Percentiles rank a stretch among this genome's conserved stretches.
Evolutionary conservation across 2,888 invertebrate species (phyloP).

Genomic region (Caenorhabditis angaria): DNA sequence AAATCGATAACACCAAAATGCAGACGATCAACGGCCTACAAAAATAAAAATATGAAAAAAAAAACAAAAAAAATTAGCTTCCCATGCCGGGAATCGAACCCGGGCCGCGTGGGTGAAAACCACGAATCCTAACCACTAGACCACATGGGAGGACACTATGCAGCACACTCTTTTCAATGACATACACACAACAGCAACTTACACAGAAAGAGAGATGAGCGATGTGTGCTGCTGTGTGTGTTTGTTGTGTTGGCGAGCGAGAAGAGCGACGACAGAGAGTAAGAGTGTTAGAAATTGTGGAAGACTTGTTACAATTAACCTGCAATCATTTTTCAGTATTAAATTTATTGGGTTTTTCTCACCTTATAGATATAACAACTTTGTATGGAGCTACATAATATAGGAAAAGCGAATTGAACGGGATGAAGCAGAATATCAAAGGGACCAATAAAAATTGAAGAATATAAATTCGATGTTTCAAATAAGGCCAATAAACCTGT

Average conservation of each 20-base stretch:
- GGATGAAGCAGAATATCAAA: conserved; percentile 20
- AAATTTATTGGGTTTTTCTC: not conserved
- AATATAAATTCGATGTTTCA: conserved; percentile 25
- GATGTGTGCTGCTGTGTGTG: not conserved
- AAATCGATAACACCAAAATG: conserved; percentile 30
- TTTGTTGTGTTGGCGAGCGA: not conserved
- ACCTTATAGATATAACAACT: not conserved
- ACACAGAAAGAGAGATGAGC: conserved; percentile 31
- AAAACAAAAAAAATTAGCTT: conserved; percentile 35
- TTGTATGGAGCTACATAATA: conserved; percentile 28
- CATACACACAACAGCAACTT: conserved; percentile 34
- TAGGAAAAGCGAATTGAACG: conserved; percentile 29
- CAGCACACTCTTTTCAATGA: conserved; percentile 24
- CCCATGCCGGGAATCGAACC: conserved; percentile 61
- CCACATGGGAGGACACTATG: conserved; percentile 5
- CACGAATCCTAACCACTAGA: conserved; percentile 60
- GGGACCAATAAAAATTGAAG: conserved; percentile 18
- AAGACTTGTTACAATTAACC: not conserved
- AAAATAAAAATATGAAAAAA: conserved; percentile 11
- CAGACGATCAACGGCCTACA: conserved; percentile 32
- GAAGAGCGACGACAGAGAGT: conserved; percentile 1
- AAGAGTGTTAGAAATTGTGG: not conserved
- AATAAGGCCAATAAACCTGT: conserved; percentile 43
- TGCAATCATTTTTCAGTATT: not conserved
- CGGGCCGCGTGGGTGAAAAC: conserved; percentile 70